Base-by-base conservation (phyloP, 2,797 vertebrate species). In the Coluber constrictor region DNA sequence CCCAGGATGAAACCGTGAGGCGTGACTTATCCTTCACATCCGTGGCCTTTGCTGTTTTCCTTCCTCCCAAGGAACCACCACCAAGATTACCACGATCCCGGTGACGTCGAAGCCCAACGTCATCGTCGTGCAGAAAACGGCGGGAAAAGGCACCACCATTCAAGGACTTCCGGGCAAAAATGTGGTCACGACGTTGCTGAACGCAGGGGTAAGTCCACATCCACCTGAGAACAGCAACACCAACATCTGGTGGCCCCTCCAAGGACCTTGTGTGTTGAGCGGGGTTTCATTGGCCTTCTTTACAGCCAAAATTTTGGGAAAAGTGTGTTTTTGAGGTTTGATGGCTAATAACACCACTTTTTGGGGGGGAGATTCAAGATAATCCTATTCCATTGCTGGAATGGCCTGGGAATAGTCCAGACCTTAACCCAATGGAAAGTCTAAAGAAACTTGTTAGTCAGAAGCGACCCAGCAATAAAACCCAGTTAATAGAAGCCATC, bases 101-200 rank as follows among this genome's bases (percentile, higher is more conserved):
- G 99, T 99, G 99, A 99, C 98, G 12, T 99, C 99, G 29, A 99
- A 99, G 94, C 99, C 99, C 32, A 99, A 99, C 18, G 99, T 99
- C 94, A 99, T 99, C 6, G 99, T 99, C 95, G 99, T 99, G 92
- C 99, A 99, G 97, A 99, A 99, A 94, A 99, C 99, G 43, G 98
- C 99, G 0, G 99, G 99, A 54, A 99, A 99, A 97, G 99, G 99
- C 95, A 98, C 99, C 0, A 99, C 99, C 94, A 99, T 99, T 95
- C 99, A 99, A 95, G 99, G 99, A 5, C 98, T 99, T 94, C 99
- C 99, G 0, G 99, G 99, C 92, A 99, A 99, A 97, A 99, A 99
- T 3, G 99, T 99, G 92, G 99, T 99, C 92, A 99, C 99, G 55
- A 99, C 99, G 0, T 97, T 99, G 93, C 94, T 99, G 93, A 99